Evolutionary conservation across 2,113 vertebrate species (phyloP).

Genomic region (Sylvia atricapilla): DNA sequence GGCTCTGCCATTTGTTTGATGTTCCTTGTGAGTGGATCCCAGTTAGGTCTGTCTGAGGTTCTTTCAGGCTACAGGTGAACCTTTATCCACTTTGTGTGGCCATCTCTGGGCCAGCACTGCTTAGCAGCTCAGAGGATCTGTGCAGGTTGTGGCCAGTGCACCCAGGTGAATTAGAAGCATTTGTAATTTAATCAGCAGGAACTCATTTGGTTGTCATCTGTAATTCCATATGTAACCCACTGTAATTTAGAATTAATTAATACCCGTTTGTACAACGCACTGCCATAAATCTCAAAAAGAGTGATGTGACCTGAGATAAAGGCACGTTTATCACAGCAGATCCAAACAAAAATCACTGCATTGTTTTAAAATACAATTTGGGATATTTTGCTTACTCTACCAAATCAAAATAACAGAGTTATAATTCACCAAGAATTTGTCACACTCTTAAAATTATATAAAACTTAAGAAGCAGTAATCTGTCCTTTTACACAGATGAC

Average conservation of each 20-base stretch:
- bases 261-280: constrained; percentile 21
- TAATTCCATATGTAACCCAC: constrained; percentile 49
- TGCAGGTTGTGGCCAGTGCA: constrained; percentile 21
- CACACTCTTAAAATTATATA: constrained; percentile 14
- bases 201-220: constrained; percentile 55
- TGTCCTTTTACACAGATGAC: constrained; percentile 60
- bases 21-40: not conserved
- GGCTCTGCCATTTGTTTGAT: not conserved
- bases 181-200: constrained; percentile 64
- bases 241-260: constrained; percentile 67
- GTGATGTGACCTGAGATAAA: constrained; percentile 12
- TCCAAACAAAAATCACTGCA: not conserved
- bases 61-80: not conserved
- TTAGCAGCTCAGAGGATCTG: not conserved
- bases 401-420: constrained; percentile 2
- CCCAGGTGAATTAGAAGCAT: constrained; percentile 60
- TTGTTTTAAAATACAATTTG: constrained; percentile 12
- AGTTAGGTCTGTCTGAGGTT: not conserved
- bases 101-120: not conserved
- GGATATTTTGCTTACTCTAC: constrained; percentile 11
- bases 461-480: constrained; percentile 54
- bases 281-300: constrained; percentile 32
- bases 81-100: not conserved
- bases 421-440: constrained; percentile 54
- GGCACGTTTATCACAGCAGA: not conserved